These are phyloP conservation scores for Siphlonurus alternatus DNA, from an alignment of 2,888 invertebrate genomes.

Conservation along the genomic window DNA sequence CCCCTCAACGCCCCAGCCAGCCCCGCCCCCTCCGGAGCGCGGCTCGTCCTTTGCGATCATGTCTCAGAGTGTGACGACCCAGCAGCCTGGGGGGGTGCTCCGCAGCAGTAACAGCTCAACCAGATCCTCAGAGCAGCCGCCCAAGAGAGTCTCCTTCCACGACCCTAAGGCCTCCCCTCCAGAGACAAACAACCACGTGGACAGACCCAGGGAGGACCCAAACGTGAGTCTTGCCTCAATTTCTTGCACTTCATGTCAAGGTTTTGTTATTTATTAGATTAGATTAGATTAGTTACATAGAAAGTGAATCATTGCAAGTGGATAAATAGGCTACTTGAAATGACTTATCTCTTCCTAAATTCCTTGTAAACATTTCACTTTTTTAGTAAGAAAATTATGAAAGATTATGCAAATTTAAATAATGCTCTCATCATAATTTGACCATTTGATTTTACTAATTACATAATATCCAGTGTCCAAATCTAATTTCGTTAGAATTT, in stretches of 20 bases:
- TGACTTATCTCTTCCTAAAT: no score
- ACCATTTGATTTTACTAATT: not conserved
- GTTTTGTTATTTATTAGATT: no score
- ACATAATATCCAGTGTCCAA: constrained; percentile 5
- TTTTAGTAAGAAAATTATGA: no score
- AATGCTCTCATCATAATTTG: no score
- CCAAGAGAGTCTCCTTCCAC: constrained; percentile 61
- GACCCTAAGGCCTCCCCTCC: constrained; percentile 32
- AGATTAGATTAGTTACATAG: no score
- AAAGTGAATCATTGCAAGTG: no score
- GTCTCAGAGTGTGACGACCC: constrained; percentile 33
- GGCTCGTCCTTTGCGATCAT: constrained; percentile 78
- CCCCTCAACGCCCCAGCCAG: constrained; percentile 5
- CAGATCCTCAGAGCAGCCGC: constrained; percentile 18
- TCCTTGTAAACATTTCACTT: no score
- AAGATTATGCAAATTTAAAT: no score
- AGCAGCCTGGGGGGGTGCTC: constrained; percentile 28
- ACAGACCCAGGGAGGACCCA: constrained; percentile 56
- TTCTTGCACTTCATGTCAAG: no score
- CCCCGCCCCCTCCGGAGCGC: constrained; percentile 61
- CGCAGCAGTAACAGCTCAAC: constrained; percentile 21
- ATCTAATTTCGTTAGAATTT: constrained; percentile 1
- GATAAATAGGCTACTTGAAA: no score
- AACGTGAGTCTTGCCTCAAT: constrained; percentile 44
- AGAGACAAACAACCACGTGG: constrained; percentile 25